phyloP scores from a whole-genome alignment of 2,888 invertebrate genomes.

The Drosophila tripunctata region DNA sequence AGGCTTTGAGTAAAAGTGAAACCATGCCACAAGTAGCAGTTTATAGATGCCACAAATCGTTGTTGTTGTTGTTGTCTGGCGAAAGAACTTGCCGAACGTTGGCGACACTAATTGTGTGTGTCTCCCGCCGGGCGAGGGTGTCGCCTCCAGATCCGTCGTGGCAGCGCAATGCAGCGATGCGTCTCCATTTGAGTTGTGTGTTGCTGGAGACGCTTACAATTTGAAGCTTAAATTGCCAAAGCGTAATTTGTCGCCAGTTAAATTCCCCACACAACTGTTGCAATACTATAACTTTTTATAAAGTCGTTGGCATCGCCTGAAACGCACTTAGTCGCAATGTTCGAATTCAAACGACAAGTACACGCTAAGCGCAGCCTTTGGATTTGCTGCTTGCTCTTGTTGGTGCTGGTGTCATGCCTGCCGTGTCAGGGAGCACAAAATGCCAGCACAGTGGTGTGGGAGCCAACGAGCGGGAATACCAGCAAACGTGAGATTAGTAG shows the following conservation, averaged over 20 bases:
- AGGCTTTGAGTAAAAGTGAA: slow-evolving; percentile 63
- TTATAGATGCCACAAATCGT: slow-evolving; percentile 4
- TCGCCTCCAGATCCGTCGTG: slow-evolving; percentile 1
- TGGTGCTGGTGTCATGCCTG: slow-evolving; percentile 14
- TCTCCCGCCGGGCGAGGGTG: slow-evolving; percentile 22
- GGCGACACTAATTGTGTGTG: slow-evolving; percentile 78
- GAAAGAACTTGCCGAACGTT: slow-evolving; percentile 65
- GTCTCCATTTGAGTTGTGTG: slow-evolving; percentile 10
- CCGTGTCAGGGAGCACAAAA: no score
- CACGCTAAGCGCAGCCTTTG: slow-evolving; percentile 20
- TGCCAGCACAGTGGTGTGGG: slow-evolving; percentile 43
- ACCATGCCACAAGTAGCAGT: slow-evolving; percentile 28
- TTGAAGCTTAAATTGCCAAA: slow-evolving; percentile 77
- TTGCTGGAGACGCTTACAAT: slow-evolving; percentile 61
- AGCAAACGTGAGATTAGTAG: slow-evolving; percentile 40
- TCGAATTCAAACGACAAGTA: slow-evolving; percentile 51
- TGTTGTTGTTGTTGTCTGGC: slow-evolving; percentile 50
- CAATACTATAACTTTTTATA: slow-evolving; percentile 65
- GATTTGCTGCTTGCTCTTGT: slow-evolving; percentile 14
- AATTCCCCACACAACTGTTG: slow-evolving; percentile 31
- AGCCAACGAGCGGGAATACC: slow-evolving; percentile 31
- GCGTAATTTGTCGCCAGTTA: slow-evolving; percentile 75
- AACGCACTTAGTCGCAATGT: slow-evolving; percentile 68
- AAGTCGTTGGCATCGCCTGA: slow-evolving; percentile 60
- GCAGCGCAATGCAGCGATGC: slow-evolving; percentile 35